Conservation (phyloP, 2,888 invertebrate species). For the Lepidonotus clava region DNA sequence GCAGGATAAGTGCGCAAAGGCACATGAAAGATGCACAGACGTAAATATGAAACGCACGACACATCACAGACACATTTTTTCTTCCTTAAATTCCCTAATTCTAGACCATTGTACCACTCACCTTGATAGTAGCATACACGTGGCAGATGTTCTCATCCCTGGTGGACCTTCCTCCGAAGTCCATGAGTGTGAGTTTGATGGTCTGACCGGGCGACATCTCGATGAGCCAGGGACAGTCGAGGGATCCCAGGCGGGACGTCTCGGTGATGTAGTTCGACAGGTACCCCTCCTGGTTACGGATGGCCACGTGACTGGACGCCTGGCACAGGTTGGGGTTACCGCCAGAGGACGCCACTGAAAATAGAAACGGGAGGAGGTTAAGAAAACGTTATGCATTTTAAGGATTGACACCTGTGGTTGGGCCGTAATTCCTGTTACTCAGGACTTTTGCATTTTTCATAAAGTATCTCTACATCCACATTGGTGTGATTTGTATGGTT, state of each 20-base stretch:
- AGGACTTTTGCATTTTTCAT: too few species aligned
- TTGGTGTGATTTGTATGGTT: too few species aligned
- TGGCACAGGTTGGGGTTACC: conserved; percentile 60
- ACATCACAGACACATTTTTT: background rate
- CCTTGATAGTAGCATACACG: conserved; percentile 52
- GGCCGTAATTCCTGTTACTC: too few species aligned
- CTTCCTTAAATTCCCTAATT: background rate
- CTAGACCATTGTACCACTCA: too few species aligned
- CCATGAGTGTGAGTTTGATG: conserved; percentile 59
- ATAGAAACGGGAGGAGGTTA: background rate
- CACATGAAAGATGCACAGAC: too few species aligned
- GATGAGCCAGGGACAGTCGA: conserved; percentile 62
- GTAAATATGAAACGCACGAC: too few species aligned
- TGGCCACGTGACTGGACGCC: conserved; percentile 55
- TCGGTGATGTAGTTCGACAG: conserved; percentile 61
- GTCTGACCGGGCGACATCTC: conserved; percentile 57
- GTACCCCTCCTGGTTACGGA: conserved; percentile 55
- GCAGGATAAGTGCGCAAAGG: too few species aligned
- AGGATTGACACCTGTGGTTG: background rate
- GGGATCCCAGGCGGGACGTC: conserved; percentile 59
- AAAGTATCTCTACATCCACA: too few species aligned
- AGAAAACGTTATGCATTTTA: background rate
- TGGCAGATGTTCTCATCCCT: conserved; percentile 16
- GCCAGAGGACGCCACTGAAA: conserved; percentile 59
- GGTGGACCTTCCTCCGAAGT: conserved; percentile 52